A percentile compares a stretch with the other conserved stretches of the same genome.
Conservation (phyloP, 2,888 invertebrate species). For the Aethes cnicana region DNA sequence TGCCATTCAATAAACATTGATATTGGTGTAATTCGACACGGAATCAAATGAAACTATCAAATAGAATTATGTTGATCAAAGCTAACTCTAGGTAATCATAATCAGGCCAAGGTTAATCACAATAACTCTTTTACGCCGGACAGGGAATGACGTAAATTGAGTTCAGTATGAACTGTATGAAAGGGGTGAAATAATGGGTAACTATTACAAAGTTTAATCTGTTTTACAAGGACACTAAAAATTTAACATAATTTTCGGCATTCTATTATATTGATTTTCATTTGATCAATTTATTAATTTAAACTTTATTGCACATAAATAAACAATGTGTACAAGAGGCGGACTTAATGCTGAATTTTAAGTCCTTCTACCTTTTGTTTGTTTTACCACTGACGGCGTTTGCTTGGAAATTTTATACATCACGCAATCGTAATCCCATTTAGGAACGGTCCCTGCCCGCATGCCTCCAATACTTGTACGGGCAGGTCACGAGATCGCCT, state of each 20-base stretch:
- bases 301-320: too few relatives aligned
- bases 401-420: background rate
- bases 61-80: conserved; percentile 14
- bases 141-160: conserved; percentile 22
- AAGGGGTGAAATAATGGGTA: conserved; percentile 25
- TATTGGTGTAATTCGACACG: conserved; percentile 13
- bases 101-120: conserved; percentile 30
- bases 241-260: too few relatives aligned
- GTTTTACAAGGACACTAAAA: conserved; percentile 2
- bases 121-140: conserved; percentile 21
- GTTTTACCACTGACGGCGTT: background rate
- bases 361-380: background rate
- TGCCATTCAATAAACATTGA: conserved; percentile 1
- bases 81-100: conserved; percentile 17
- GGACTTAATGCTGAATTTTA: too few relatives aligned
- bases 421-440: conserved; percentile 23
- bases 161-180: conserved; percentile 20
- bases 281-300: too few relatives aligned
- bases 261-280: too few relatives aligned
- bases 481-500: conserved; percentile 31
- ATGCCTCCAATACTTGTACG: conserved; percentile 25
- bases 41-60: conserved; percentile 21
- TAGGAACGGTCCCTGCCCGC: conserved; percentile 19
- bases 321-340: too few relatives aligned
- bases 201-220: conserved; percentile 28